phyloP scores from a whole-genome alignment of 2,888 invertebrate genomes.

The Aleiodes alternator region DNA sequence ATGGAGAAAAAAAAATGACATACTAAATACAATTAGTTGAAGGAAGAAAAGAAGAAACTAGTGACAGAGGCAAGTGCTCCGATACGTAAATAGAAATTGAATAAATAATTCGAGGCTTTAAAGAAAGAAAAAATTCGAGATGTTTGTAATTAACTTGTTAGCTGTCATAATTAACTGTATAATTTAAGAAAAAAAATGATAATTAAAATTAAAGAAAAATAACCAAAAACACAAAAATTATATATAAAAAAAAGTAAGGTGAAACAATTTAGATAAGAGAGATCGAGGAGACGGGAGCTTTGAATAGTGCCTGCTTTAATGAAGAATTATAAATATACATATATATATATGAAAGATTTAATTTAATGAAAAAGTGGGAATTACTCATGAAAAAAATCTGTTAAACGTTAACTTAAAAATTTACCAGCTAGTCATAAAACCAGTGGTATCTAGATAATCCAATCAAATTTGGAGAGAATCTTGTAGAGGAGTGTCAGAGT shows the following conservation, averaged over 20 bases:
- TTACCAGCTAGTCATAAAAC: conserved; percentile 11
- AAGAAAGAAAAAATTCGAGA: conserved; percentile 38
- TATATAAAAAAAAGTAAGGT: conserved; percentile 55
- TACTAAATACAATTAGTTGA: conserved; percentile 22
- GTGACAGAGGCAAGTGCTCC: neutral
- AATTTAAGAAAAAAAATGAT: neutral
- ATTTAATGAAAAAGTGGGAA: conserved; percentile 17
- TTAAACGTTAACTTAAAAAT: conserved; percentile 15
- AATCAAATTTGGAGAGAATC: neutral
- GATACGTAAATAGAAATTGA: conserved; percentile 23
- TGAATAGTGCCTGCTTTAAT: conserved; percentile 74
- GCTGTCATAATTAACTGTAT: conserved; percentile 17
- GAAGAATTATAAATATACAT: conserved; percentile 8
- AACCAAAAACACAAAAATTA: conserved; percentile 54
- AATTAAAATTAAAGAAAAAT: conserved; percentile 47
- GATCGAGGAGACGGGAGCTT: conserved; percentile 68
- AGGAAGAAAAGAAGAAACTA: neutral
- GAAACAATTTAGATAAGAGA: conserved; percentile 46
- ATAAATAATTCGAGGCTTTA: conserved; percentile 19
- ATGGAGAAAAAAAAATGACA: conserved; percentile 35
- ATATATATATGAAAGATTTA: conserved; percentile 28
- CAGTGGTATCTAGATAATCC: conserved; percentile 14
- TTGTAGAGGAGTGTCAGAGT: neutral
- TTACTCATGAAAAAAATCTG: neutral
- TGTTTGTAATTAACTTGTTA: conserved; percentile 47